Percentiles rank a stretch among this genome's conserved stretches.
Conservation (phyloP, 92 coral and sea anemone species). For the Epizoanthus scotinus region DNA sequence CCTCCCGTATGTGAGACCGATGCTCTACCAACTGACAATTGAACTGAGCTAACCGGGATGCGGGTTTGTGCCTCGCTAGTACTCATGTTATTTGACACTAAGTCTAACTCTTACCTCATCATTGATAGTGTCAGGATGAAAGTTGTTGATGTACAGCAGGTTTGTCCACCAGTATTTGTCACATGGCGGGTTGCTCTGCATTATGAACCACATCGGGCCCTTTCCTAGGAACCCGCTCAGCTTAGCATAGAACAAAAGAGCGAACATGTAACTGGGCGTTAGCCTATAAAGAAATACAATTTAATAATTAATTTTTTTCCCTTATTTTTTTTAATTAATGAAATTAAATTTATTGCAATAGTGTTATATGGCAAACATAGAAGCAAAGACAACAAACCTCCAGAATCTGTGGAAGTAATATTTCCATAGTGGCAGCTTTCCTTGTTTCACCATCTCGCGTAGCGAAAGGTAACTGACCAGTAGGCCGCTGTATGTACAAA, state of each 20-base stretch:
- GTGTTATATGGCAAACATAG: neutral
- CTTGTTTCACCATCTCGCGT: constrained; percentile 67
- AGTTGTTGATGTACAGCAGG: constrained; percentile 87
- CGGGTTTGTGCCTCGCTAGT: no score
- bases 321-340: no score
- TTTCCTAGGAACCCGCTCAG: constrained; percentile 55
- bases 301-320: no score
- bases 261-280: constrained; percentile 92
- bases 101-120: constrained; percentile 55
- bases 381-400: constrained; percentile 56
- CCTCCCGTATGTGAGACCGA: no score
- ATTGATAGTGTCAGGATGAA: constrained; percentile 57
- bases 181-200: constrained; percentile 46
- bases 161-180: constrained; percentile 93
- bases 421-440: constrained; percentile 62
- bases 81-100: no score
- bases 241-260: constrained; percentile 67
- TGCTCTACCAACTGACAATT: no score
- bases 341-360: neutral
- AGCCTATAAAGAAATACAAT: constrained; percentile 44
- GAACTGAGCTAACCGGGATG: no score
- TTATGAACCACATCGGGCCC: constrained; percentile 75
- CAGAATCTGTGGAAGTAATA: constrained; percentile 83
- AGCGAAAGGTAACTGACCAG: constrained; percentile 72
- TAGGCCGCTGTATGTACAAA: constrained; percentile 65